Conservation (phyloP, 37 sponge, comb jelly and placozoan species). For the Spongia lamella region DNA sequence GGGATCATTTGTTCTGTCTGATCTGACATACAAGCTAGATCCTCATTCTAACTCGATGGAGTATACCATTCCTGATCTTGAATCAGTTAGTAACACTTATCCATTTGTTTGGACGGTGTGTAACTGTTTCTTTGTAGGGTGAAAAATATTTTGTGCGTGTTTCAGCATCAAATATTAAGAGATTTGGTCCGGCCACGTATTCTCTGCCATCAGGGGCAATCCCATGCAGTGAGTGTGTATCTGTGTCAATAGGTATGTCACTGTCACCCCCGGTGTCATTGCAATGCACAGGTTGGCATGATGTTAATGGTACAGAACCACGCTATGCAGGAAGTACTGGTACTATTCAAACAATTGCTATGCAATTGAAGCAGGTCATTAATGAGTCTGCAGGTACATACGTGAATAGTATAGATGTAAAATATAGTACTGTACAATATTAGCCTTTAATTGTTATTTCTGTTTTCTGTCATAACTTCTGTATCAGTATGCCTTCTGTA, state of each 20-base stretch:
- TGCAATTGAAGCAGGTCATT: conserved; percentile 28
- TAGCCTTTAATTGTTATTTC: too few relatives aligned
- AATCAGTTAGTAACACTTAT: conserved; percentile 43
- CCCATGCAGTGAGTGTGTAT: conserved; percentile 65
- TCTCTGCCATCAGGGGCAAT: conserved; percentile 58
- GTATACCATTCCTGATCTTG: conserved; percentile 71
- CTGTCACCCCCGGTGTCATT: neutral
- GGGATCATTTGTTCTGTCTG: conserved; percentile 67
- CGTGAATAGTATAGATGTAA: too few relatives aligned
- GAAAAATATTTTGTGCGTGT: conserved; percentile 80
- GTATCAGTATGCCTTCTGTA: too few relatives aligned
- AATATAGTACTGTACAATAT: too few relatives aligned
- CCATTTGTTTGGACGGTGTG: too few relatives aligned
- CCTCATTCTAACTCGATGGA: conserved; percentile 21
- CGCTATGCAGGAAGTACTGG: conserved; percentile 67
- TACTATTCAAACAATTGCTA: conserved; percentile 43
- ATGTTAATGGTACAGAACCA: conserved; percentile 36
- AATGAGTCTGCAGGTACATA: too few relatives aligned
- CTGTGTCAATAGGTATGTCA: neutral
- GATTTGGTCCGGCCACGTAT: conserved; percentile 63
- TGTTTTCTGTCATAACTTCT: too few relatives aligned
- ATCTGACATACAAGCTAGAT: conserved; percentile 7
- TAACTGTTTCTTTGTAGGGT: conserved; percentile 44
- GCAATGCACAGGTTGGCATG: conserved; percentile 55
- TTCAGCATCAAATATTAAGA: conserved; percentile 86